A percentile compares a stretch with the other conserved stretches of the same genome.
phyloP scores from a whole-genome alignment of 1,140 invertebrate species.

The Cecropterus lyciades region DNA sequence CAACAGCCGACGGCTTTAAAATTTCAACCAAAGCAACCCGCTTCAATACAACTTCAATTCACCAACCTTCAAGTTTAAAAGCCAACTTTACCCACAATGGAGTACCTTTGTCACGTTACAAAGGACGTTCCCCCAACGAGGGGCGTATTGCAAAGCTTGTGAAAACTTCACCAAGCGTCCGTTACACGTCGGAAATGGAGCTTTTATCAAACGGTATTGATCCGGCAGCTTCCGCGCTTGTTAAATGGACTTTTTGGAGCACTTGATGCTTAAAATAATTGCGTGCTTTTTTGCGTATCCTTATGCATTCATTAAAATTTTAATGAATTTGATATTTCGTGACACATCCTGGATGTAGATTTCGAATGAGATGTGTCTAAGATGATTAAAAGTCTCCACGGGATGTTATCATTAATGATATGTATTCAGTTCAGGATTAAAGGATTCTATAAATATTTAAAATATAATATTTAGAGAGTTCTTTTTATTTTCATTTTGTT shows the following conservation, averaged over 20 bases:
- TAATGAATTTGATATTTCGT: too few species aligned
- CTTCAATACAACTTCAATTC: background rate
- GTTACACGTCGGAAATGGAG: slow-evolving; percentile 7
- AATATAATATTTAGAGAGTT: too few species aligned
- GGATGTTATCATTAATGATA: too few species aligned
- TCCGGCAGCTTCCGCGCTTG: background rate
- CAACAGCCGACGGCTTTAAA: too few species aligned
- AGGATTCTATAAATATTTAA: too few species aligned
- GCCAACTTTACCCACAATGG: slow-evolving; percentile 1
- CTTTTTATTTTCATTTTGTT: too few species aligned
- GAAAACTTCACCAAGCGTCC: slow-evolving; percentile 12
- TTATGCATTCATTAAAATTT: too few species aligned
- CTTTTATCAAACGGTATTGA: slow-evolving; percentile 20
- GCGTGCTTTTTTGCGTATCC: background rate
- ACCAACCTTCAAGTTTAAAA: background rate
- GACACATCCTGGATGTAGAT: too few species aligned
- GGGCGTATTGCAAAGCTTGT: slow-evolving; percentile 2
- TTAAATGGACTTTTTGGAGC: background rate
- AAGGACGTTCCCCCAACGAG: background rate
- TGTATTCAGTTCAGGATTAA: too few species aligned
- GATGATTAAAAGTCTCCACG: too few species aligned
- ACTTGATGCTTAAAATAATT: background rate
- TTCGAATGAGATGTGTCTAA: too few species aligned
- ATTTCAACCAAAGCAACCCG: background rate
- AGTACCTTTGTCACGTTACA: slow-evolving; percentile 1